phyloP scores from a whole-genome alignment of 1,140 invertebrate genomes.

The Tribolium madens region DNA sequence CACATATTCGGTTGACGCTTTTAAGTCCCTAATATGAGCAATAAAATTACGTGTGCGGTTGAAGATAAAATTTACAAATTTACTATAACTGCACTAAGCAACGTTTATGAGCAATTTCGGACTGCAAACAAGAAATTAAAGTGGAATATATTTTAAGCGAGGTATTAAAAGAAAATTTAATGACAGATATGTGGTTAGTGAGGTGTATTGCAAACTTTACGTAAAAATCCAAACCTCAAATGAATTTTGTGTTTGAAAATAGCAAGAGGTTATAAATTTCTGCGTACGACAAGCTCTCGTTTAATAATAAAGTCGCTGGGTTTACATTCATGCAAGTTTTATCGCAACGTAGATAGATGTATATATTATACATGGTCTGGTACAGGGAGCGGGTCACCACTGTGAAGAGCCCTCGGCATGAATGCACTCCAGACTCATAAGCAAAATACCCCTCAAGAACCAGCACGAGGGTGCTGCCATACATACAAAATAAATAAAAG shows the following conservation, averaged over 20 bases:
- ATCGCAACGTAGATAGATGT: conserved; percentile 51
- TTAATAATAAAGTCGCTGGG: conserved; percentile 49
- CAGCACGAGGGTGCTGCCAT: conserved; percentile 6
- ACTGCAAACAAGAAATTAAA: conserved; percentile 49
- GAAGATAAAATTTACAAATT: conserved; percentile 52
- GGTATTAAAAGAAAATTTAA: conserved; percentile 24
- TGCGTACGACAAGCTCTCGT: conserved; percentile 39
- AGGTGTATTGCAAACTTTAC: neutral
- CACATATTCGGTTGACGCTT: conserved; percentile 54
- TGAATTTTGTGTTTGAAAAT: conserved; percentile 40
- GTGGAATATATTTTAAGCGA: conserved; percentile 33
- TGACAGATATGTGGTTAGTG: conserved; percentile 12
- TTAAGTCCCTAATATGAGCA: conserved; percentile 52
- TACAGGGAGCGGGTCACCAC: conserved; percentile 43
- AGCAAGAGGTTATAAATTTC: conserved; percentile 41
- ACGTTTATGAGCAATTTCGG: conserved; percentile 47
- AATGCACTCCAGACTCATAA: conserved; percentile 54
- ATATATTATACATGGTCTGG: conserved; percentile 51
- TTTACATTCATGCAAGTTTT: conserved; percentile 50
- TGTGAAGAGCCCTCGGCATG: conserved; percentile 51
- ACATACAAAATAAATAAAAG: neutral
- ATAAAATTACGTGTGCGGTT: conserved; percentile 50
- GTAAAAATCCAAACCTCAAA: too few relatives aligned
- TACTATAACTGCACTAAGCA: conserved; percentile 49
- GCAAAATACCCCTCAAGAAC: conserved; percentile 51